Evolutionary conservation across 2,113 vertebrate genomes (phyloP).

Genomic region (mouse (Mus musculus)): GRCm39 chr8:89426001-89426500

Average conservation of each 20-base stretch:
- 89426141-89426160: conserved; percentile 19
- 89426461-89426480: conserved; percentile 38
- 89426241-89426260: conserved; percentile 16
- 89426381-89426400: conserved; percentile 12
- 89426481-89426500: neutral
- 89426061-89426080: neutral
- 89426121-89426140: conserved; percentile 26
- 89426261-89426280: conserved; percentile 6
- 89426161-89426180: conserved; percentile 12
- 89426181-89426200: conserved; percentile 9
- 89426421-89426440: conserved; percentile 25
- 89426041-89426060: neutral
- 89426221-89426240: conserved; percentile 4
- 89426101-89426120: neutral
- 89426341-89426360: neutral
- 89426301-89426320: neutral
- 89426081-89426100: conserved; percentile 1
- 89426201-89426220: conserved; percentile 13
- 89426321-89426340: conserved; percentile 2
- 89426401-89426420: conserved; percentile 46
- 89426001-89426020: neutral
- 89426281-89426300: neutral
- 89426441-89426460: conserved; percentile 41
- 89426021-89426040: conserved; percentile 42
- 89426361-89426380: neutral